Conservation (phyloP, 2,797 vertebrate species). For the Stomatorhinus walkeri region DNA sequence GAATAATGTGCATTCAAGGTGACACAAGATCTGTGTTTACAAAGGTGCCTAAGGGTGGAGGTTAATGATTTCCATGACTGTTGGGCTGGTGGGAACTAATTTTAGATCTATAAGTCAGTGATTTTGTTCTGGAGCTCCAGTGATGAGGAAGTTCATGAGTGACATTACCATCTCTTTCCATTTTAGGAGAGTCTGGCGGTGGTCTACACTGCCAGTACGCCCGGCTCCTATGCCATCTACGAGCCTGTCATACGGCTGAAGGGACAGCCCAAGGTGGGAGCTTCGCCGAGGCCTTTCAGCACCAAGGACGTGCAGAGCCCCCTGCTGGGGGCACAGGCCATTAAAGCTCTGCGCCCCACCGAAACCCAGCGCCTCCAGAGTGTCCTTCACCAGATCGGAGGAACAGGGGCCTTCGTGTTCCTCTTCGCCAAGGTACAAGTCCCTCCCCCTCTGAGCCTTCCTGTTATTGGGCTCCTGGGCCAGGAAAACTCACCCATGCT, state of each 20-base stretch:
- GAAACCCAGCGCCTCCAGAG: conserved; percentile 75
- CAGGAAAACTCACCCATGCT: not conserved
- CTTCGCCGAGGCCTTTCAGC: conserved; percentile 89
- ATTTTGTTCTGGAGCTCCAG: not conserved
- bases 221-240: conserved; percentile 84
- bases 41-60: not conserved
- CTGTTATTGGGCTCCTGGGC: not conserved
- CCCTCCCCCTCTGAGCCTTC: not conserved
- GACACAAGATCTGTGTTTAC: not conserved
- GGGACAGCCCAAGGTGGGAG: conserved; percentile 74
- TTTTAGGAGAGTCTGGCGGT: conserved; percentile 83
- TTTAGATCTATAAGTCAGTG: not conserved
- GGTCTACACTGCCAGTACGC: conserved; percentile 77
- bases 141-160: not conserved
- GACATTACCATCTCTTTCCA: conserved; percentile 12
- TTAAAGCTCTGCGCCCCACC: conserved; percentile 62
- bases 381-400: conserved; percentile 85
- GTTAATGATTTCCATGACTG: not conserved
- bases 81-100: not conserved
- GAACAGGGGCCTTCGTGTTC: conserved; percentile 83
- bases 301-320: conserved; percentile 81
- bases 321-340: conserved; percentile 60
- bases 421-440: conserved; percentile 84
- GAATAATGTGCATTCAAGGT: not conserved
- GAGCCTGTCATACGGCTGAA: conserved; percentile 92